These are phyloP conservation scores for Anthrax anthrax DNA, from an alignment of 2,888 invertebrate genomes.

Conservation along the genomic window DNA sequence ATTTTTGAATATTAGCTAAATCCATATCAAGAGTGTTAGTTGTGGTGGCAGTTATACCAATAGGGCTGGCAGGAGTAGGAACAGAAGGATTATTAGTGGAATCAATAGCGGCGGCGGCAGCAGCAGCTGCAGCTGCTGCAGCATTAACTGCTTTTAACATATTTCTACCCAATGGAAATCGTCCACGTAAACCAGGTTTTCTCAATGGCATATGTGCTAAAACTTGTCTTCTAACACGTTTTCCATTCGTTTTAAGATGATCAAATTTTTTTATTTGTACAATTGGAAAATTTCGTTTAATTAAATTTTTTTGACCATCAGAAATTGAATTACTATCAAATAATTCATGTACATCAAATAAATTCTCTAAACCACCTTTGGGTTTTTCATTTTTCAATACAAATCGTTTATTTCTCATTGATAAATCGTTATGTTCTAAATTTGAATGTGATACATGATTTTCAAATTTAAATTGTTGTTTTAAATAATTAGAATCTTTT, in stretches of 20 bases:
- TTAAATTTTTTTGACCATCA: too few species aligned
- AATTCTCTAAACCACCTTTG: neutral
- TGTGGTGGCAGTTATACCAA: neutral
- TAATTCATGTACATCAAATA: neutral
- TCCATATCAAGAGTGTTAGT: neutral
- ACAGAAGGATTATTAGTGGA: neutral
- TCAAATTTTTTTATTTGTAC: neutral
- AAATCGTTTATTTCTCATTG: constrained; percentile 2
- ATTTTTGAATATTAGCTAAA: neutral
- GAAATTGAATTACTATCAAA: neutral
- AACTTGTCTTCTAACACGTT: neutral
- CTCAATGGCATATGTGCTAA: neutral
- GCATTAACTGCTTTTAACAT: neutral
- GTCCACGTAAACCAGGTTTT: neutral
- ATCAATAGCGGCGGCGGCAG: neutral
- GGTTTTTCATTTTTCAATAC: constrained; percentile 3
- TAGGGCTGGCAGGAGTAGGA: neutral
- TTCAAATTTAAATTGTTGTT: neutral
- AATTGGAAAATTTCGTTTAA: too few species aligned
- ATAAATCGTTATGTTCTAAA: constrained; percentile 1
- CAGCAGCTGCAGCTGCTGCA: neutral
- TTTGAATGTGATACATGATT: constrained; percentile 10
- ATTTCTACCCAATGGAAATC: neutral
- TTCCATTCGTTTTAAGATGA: neutral
- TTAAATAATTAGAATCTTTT: constrained; percentile 5